These are phyloP conservation scores for Bombus huntii DNA, from an alignment of 1,140 invertebrate genomes.

Conservation along the genomic window DNA sequence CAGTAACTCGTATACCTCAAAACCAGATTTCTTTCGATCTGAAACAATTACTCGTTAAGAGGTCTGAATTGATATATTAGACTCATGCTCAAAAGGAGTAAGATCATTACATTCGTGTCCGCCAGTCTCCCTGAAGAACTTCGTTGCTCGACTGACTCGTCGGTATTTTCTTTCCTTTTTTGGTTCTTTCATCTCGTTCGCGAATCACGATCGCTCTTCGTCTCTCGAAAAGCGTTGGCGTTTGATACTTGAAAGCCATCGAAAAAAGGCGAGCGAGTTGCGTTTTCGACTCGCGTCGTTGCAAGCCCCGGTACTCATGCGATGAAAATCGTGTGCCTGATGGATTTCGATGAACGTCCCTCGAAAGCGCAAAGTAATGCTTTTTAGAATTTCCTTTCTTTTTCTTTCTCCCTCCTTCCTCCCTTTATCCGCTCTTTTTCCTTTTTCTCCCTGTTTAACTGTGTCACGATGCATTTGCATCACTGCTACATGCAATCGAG, in stretches of 20 bases:
- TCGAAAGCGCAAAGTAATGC: conserved; percentile 35
- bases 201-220: not conserved
- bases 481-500: not conserved
- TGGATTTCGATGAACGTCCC: conserved; percentile 37
- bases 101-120: not conserved
- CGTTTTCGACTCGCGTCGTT: conserved; percentile 12
- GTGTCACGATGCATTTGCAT: conserved; percentile 27
- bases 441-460: not conserved
- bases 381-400: conserved; percentile 19
- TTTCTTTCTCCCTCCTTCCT: too few species aligned
- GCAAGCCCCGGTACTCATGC: not conserved
- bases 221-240: conserved; percentile 33
- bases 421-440: not conserved
- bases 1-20: not conserved
- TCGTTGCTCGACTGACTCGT: not conserved
- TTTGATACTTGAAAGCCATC: conserved; percentile 23
- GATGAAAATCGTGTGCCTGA: conserved; percentile 22
- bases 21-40: not conserved
- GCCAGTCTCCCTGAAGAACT: not conserved
- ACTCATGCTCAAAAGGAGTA: conserved; percentile 1
- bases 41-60: not conserved
- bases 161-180: not conserved
- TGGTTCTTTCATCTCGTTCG: not conserved
- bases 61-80: not conserved
- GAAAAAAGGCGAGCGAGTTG: not conserved